Evolutionary conservation across 2,113 vertebrate species (phyloP).

Genomic region (Puntigrus tetrazona): DNA sequence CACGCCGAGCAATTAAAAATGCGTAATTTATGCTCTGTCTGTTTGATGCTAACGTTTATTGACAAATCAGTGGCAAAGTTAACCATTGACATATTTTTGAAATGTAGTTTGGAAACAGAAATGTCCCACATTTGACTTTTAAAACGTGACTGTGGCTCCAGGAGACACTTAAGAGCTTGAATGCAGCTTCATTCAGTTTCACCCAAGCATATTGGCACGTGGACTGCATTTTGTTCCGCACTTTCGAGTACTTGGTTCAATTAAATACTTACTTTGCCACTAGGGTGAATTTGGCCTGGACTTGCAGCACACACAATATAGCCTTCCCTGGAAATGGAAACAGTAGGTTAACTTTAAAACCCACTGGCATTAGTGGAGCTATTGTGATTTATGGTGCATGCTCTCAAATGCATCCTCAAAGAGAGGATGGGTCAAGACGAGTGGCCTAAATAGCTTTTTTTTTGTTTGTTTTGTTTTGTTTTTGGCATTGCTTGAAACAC

Average conservation of each 20-base stretch:
- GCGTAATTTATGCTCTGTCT: neutral
- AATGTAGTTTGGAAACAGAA: neutral
- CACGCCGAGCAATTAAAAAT: neutral
- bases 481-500: no score
- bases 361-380: neutral
- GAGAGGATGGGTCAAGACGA: constrained; percentile 5
- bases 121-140: neutral
- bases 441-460: constrained; percentile 24
- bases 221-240: neutral
- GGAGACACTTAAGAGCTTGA: neutral
- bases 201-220: neutral
- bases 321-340: neutral
- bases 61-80: neutral
- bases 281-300: neutral
- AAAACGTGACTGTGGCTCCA: neutral
- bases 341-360: neutral
- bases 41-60: neutral
- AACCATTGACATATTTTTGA: neutral
- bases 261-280: neutral
- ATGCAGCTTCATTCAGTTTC: neutral
- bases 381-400: constrained; percentile 3
- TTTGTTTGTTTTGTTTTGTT: no score
- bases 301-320: neutral
- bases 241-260: neutral
- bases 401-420: constrained; percentile 13